Conservation (phyloP, 2,113 vertebrate species). For the Ovis aries region ARS-UI_Ramb_v3.0 NC_056070.1:15210001-15210500, state of each 20-base stretch:
- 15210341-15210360: background rate
- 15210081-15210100: background rate
- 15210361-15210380: background rate
- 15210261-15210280: background rate
- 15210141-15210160: too few species aligned
- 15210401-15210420: background rate
- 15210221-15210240: background rate
- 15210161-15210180: background rate
- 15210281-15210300: background rate
- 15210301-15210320: background rate
- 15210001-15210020: background rate
- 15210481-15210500: accelerated
- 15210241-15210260: background rate
- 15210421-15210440: background rate
- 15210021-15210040: background rate
- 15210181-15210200: background rate
- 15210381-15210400: background rate
- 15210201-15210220: background rate
- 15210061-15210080: background rate
- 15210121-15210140: background rate
- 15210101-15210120: background rate
- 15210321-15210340: background rate
- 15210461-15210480: background rate
- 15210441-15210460: background rate
- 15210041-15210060: background rate